phyloP scores from a whole-genome alignment of 1,140 invertebrate genomes.

The Pachypeltis micranthus region DNA sequence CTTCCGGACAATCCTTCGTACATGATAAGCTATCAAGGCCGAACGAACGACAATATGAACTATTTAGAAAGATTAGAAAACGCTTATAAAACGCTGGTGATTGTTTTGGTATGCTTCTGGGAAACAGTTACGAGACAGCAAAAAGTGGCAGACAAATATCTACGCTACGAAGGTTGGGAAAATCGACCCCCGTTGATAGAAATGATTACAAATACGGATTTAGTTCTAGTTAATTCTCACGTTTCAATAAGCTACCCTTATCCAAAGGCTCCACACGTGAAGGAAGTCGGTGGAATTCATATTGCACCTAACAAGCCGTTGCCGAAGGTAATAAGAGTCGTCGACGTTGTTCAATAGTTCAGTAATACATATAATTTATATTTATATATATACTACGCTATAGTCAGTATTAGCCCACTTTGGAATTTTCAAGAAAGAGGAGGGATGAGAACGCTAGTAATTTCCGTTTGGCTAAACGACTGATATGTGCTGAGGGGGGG shows the following conservation, averaged over 20 bases:
- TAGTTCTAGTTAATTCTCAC: conserved; percentile 29
- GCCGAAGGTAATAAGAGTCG: conserved; percentile 30
- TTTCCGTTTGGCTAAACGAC: too few species aligned
- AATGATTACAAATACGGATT: conserved; percentile 21
- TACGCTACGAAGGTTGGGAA: conserved; percentile 24
- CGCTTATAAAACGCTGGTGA: not conserved
- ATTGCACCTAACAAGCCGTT: conserved; percentile 27
- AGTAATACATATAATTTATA: too few species aligned
- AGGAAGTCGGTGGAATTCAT: conserved; percentile 32
- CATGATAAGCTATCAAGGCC: conserved; percentile 14
- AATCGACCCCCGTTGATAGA: conserved; percentile 22
- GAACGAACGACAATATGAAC: conserved; percentile 20
- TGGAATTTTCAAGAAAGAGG: too few species aligned
- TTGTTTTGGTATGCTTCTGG: not conserved
- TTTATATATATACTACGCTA: too few species aligned
- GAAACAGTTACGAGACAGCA: conserved; percentile 4
- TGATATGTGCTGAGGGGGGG: too few species aligned
- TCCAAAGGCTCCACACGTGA: conserved; percentile 31
- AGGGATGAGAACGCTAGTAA: too few species aligned
- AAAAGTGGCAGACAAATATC: conserved; percentile 15
- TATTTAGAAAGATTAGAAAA: conserved; percentile 20
- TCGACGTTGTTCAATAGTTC: too few species aligned
- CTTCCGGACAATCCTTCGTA: conserved; percentile 21
- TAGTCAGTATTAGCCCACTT: too few species aligned
- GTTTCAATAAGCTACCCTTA: conserved; percentile 30